Evolutionary conservation across 2,888 invertebrate genomes (phyloP).

Genomic region (Cryptocephalus primarius): DNA sequence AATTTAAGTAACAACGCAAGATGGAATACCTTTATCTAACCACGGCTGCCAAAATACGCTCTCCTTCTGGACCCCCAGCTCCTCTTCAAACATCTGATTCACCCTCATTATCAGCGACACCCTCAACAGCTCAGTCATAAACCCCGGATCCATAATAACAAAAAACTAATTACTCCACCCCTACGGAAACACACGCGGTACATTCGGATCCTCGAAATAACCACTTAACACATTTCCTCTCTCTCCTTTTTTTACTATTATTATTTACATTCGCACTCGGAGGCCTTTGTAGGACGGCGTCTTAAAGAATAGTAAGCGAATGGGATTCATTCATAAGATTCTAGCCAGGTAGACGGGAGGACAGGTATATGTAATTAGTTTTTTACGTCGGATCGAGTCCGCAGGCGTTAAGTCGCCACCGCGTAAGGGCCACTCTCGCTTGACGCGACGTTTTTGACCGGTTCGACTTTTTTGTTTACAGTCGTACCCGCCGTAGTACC

Average conservation of each 20-base stretch:
- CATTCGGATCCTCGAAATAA: background rate
- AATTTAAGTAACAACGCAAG: too few species aligned
- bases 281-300: conserved; percentile 22
- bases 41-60: conserved; percentile 36
- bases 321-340: conserved; percentile 36
- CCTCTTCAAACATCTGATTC: conserved; percentile 9
- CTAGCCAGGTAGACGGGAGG: conserved; percentile 29
- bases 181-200: background rate
- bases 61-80: conserved; percentile 4
- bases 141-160: conserved; percentile 27
- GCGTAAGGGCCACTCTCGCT: conserved; percentile 21
- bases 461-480: conserved; percentile 22
- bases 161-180: conserved; percentile 1
- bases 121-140: conserved; percentile 26
- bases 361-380: conserved; percentile 36
- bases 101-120: conserved; percentile 24
- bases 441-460: conserved; percentile 27
- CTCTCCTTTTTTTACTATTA: conserved; percentile 3
- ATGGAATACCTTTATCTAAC: conserved; percentile 30
- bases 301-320: conserved; percentile 28
- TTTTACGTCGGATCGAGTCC: conserved; percentile 19
- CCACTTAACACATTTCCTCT: conserved; percentile 8
- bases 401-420: conserved; percentile 11
- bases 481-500: conserved; percentile 8
- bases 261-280: conserved; percentile 15